Conservation (phyloP, 1,140 invertebrate genomes). For the Zaprionus gabonicus region DNA sequence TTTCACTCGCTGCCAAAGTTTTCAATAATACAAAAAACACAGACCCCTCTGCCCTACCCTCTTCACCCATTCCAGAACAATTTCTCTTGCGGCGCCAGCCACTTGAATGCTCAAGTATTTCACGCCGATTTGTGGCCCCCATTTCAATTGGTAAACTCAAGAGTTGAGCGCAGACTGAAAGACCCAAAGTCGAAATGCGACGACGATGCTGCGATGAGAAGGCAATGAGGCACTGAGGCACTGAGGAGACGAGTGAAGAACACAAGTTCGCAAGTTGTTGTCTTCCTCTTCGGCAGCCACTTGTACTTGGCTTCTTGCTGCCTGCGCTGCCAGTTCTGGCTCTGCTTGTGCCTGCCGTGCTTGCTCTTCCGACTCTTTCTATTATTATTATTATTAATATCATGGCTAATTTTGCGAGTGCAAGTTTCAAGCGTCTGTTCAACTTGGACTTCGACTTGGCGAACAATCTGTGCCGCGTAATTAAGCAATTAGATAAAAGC, state of each 20-base stretch:
- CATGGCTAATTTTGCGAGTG: slow-evolving; percentile 56
- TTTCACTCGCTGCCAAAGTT: slow-evolving; percentile 44
- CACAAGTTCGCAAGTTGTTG: slow-evolving; percentile 52
- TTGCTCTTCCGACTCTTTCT: slow-evolving; percentile 14
- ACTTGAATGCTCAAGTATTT: slow-evolving; percentile 71
- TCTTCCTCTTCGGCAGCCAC: slow-evolving; percentile 15
- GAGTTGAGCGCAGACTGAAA: slow-evolving; percentile 6
- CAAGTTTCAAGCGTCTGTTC: slow-evolving; percentile 35
- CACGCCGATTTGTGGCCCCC: slow-evolving; percentile 69
- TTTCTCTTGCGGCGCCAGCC: slow-evolving; percentile 20
- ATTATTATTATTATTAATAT: slow-evolving; percentile 43
- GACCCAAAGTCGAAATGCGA: not conserved
- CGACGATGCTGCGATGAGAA: slow-evolving; percentile 13
- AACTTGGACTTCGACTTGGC: slow-evolving; percentile 40
- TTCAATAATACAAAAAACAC: slow-evolving; percentile 43
- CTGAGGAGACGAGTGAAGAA: slow-evolving; percentile 7
- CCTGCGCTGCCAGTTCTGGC: not conserved
- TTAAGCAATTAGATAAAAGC: slow-evolving; percentile 67
- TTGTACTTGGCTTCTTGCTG: slow-evolving; percentile 1
- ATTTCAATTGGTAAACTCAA: slow-evolving; percentile 41
- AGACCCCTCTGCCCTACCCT: not conserved
- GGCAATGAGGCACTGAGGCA: not conserved
- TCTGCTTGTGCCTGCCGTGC: not conserved
- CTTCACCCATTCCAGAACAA: not conserved
- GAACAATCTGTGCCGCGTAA: slow-evolving; percentile 45